These are phyloP conservation scores for Amphiprion ocellaris DNA, from an alignment of 2,113 vertebrate genomes.

Conservation along the genomic window DNA sequence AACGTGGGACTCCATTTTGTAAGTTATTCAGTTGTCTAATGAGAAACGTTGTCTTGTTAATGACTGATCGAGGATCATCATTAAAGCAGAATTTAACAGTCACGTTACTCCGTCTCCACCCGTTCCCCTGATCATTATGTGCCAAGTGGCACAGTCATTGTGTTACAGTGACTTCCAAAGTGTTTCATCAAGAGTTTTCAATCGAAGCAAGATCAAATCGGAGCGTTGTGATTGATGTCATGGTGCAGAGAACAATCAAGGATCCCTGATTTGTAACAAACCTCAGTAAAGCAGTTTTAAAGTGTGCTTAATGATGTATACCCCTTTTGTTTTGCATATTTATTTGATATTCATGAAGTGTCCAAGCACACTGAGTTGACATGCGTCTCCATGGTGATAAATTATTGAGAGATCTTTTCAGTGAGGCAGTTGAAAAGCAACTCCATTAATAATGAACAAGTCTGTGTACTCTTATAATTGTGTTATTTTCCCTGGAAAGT, in stretches of 20 bases:
- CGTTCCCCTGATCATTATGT: slow-evolving; percentile 51
- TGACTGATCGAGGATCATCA: slow-evolving; percentile 69
- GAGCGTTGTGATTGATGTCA: slow-evolving; percentile 56
- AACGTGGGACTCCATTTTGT: slow-evolving; percentile 52
- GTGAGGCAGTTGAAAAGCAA: slow-evolving; percentile 83
- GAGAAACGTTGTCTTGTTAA: slow-evolving; percentile 71
- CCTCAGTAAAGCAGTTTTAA: slow-evolving; percentile 63
- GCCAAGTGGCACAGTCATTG: slow-evolving; percentile 44
- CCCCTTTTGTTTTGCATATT: slow-evolving; percentile 84
- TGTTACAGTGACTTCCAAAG: slow-evolving; percentile 28
- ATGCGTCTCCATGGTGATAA: slow-evolving; percentile 84
- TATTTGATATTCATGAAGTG: slow-evolving; percentile 87
- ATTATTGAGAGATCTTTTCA: slow-evolving; percentile 84
- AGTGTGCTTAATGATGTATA: slow-evolving; percentile 79
- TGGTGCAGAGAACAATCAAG: slow-evolving; percentile 58
- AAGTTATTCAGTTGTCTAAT: slow-evolving; percentile 77
- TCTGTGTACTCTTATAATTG: slow-evolving; percentile 82
- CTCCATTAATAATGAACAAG: slow-evolving; percentile 83
- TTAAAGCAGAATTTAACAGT: slow-evolving; percentile 60
- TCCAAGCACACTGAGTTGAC: slow-evolving; percentile 82
- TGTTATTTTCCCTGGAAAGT: slow-evolving; percentile 82
- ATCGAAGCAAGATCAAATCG: slow-evolving; percentile 58
- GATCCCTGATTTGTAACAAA: slow-evolving; percentile 50
- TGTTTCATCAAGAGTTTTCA: slow-evolving; percentile 60
- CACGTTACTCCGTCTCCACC: slow-evolving; percentile 21